Conservation (phyloP, 2,888 invertebrate species). For the Ophion ventricosus region DNA sequence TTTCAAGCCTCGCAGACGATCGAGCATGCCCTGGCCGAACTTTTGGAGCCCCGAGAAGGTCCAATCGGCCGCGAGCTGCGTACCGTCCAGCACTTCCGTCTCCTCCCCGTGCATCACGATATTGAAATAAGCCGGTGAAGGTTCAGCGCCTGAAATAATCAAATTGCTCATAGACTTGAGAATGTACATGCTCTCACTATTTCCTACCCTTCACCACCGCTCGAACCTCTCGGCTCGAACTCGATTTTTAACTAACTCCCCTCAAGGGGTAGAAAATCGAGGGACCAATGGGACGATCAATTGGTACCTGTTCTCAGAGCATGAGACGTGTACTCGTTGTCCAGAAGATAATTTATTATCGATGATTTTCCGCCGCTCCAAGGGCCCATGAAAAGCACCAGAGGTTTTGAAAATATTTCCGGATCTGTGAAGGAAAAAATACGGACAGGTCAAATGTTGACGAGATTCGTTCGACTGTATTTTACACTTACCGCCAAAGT, state of each 20-base stretch:
- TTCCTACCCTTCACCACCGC: too few species aligned
- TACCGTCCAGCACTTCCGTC: constrained; percentile 94
- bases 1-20: constrained; percentile 92
- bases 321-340: constrained; percentile 92
- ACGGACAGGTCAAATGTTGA: background rate
- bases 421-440: constrained; percentile 86
- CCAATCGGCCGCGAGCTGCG: constrained; percentile 97
- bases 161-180: too few species aligned
- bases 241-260: too few species aligned
- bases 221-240: too few species aligned
- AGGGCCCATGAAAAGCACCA: constrained; percentile 97
- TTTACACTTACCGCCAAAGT: constrained; percentile 88
- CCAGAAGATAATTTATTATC: constrained; percentile 95
- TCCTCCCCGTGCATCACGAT: constrained; percentile 95
- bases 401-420: constrained; percentile 96
- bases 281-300: background rate
- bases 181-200: too few species aligned
- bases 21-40: constrained; percentile 96
- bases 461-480: background rate
- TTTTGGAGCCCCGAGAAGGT: constrained; percentile 97
- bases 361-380: constrained; percentile 98
- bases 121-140: constrained; percentile 96
- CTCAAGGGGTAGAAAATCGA: too few species aligned
- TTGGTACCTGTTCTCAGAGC: constrained; percentile 92
- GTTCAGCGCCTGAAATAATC: constrained; percentile 91